These are phyloP conservation scores for Paraplagusia blochii DNA, from an alignment of 2,113 vertebrate species.

Conservation along the genomic window DNA sequence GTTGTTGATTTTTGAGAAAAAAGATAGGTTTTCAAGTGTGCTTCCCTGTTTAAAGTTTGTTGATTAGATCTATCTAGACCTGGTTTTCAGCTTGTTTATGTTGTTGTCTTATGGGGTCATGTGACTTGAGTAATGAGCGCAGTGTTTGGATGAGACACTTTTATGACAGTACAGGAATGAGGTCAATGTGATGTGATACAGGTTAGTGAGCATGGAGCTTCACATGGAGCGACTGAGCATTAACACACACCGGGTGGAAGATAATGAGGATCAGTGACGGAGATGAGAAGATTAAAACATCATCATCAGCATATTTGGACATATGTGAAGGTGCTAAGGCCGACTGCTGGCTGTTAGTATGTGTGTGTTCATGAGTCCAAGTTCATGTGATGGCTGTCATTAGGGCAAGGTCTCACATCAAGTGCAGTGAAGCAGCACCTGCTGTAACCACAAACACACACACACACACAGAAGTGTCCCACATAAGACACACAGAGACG, in stretches of 20 bases:
- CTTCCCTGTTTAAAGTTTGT: too few relatives aligned
- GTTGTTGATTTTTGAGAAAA: too few relatives aligned
- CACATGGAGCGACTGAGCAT: constrained; percentile 7
- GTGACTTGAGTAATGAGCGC: background rate
- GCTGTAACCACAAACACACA: constrained; percentile 18
- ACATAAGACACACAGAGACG: background rate
- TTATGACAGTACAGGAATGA: constrained; percentile 14
- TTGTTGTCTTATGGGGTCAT: too few relatives aligned
- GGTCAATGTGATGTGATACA: constrained; percentile 15
- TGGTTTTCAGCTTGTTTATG: too few relatives aligned
- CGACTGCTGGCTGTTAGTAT: background rate
- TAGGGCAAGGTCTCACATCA: constrained; percentile 30
- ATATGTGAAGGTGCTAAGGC: constrained; percentile 3
- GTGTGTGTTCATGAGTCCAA: background rate
- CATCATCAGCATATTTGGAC: constrained; percentile 1
- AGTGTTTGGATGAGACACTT: background rate
- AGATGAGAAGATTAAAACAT: constrained; percentile 13
- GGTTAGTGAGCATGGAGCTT: constrained; percentile 12
- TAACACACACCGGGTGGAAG: constrained; percentile 15
- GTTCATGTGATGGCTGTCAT: constrained; percentile 29
- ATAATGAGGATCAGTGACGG: constrained; percentile 33
- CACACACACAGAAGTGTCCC: background rate
- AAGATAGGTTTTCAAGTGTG: too few relatives aligned
- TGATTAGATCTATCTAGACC: too few relatives aligned
- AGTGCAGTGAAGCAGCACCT: constrained; percentile 37